Conservation (phyloP, 2,888 invertebrate species). For the Craniophora ligustri region DNA sequence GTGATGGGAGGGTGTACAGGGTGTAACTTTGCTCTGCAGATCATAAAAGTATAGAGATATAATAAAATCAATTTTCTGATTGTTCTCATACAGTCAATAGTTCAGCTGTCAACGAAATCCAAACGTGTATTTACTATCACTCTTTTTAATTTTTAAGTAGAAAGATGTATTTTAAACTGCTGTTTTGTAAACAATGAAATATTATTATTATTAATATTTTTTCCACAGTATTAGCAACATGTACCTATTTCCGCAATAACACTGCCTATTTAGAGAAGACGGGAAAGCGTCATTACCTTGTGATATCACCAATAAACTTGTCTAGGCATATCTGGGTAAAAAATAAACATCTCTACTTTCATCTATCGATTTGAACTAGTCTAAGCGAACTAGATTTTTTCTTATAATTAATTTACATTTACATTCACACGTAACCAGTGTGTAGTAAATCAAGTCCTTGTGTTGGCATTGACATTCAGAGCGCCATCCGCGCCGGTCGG, state of each 20-base stretch:
- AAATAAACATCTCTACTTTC: background rate
- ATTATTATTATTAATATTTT: too few relatives aligned
- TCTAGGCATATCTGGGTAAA: background rate
- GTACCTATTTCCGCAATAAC: background rate
- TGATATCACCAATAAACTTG: background rate
- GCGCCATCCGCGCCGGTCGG: conserved; percentile 39
- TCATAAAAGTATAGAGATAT: too few relatives aligned
- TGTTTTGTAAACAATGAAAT: too few relatives aligned
- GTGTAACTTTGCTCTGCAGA: too few relatives aligned
- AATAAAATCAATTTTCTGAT: too few relatives aligned
- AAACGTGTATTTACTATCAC: too few relatives aligned
- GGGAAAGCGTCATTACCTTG: background rate
- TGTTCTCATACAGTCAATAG: too few relatives aligned
- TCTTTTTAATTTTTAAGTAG: too few relatives aligned
- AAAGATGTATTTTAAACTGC: too few relatives aligned
- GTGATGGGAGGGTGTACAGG: too few relatives aligned
- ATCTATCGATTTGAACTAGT: conserved; percentile 24
- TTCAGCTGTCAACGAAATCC: too few relatives aligned
- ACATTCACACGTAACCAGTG: conserved; percentile 30
- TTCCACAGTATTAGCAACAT: too few relatives aligned
- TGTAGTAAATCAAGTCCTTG: conserved; percentile 48
- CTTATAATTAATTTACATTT: conserved; percentile 45
- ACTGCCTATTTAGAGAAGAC: background rate
- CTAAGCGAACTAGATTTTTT: conserved; percentile 36
- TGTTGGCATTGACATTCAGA: conserved; percentile 56